Evolutionary conservation across 2,113 vertebrate species (phyloP).

Genomic region (Tachuris rubrigastra): DNA sequence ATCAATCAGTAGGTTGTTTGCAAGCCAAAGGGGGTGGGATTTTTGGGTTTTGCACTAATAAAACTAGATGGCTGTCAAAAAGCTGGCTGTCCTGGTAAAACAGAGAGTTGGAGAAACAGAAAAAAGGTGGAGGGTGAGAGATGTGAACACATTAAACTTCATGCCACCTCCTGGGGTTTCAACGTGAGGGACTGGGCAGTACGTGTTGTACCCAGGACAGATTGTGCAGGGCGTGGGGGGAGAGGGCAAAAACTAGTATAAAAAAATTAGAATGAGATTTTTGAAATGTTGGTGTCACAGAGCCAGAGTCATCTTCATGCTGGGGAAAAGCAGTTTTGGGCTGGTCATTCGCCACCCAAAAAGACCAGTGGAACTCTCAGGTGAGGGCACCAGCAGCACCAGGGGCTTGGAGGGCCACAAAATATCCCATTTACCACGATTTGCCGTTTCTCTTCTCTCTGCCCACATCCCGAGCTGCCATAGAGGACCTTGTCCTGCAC

Average conservation of each 20-base stretch:
- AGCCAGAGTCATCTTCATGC: not conserved
- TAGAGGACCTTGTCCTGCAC: not conserved
- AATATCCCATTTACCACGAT: fast-evolving
- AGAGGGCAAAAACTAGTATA: not conserved
- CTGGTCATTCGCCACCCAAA: not conserved
- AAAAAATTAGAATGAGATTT: not conserved
- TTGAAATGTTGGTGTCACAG: not conserved
- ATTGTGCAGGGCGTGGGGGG: fast-evolving
- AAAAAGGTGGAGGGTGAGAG: not conserved
- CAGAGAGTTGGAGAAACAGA: not conserved
- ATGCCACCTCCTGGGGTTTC: not conserved
- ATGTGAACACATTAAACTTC: not conserved
- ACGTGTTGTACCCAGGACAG: not conserved
- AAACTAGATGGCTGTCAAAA: constrained; percentile 20
- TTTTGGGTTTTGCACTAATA: constrained; percentile 19
- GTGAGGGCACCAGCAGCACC: not conserved
- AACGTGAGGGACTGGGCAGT: not conserved
- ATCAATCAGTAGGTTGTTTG: constrained; percentile 25
- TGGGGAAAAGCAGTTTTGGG: not conserved
- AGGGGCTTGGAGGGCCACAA: not conserved
- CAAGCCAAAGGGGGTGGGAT: constrained; percentile 52
- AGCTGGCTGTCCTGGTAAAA: constrained; percentile 8
- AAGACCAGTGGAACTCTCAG: fast-evolving
- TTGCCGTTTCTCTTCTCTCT: not conserved
- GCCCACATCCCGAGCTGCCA: fast-evolving